Evolutionary conservation across 2,888 invertebrate genomes (phyloP).

Genomic region (Nomada fabriciana): DNA sequence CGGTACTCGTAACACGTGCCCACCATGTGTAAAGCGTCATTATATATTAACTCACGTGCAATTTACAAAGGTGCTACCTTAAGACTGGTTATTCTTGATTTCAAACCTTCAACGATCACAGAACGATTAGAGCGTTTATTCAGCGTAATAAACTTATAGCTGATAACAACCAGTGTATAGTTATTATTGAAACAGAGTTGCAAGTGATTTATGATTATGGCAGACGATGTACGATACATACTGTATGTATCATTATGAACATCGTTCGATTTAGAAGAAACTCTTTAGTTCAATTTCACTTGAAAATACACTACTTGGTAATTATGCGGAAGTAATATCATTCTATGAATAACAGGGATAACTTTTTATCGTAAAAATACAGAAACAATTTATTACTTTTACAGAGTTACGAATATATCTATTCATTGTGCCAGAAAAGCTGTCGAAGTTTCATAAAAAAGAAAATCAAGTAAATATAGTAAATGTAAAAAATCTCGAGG

Average conservation of each 20-base stretch:
- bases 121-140: constrained; percentile 1
- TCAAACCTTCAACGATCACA: neutral
- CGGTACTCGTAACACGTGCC: constrained; percentile 54
- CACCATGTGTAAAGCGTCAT: constrained; percentile 34
- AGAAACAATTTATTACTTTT: no score
- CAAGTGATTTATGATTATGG: neutral
- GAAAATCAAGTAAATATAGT: no score
- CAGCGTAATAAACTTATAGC: neutral
- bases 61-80: constrained; percentile 5
- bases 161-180: neutral
- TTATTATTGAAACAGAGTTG: neutral
- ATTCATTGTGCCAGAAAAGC: no score
- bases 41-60: constrained; percentile 7
- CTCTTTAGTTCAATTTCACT: no score
- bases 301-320: no score
- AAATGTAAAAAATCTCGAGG: no score
- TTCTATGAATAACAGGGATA: no score
- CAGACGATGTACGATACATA: neutral
- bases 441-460: no score
- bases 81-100: constrained; percentile 12
- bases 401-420: no score
- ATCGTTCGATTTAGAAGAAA: neutral
- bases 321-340: no score
- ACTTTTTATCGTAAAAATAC: no score
- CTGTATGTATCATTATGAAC: neutral